Percentiles rank a stretch among this genome's conserved stretches.
phyloP scores from a whole-genome alignment of 2,888 invertebrate species.

The Clepsis dumicolana region DNA sequence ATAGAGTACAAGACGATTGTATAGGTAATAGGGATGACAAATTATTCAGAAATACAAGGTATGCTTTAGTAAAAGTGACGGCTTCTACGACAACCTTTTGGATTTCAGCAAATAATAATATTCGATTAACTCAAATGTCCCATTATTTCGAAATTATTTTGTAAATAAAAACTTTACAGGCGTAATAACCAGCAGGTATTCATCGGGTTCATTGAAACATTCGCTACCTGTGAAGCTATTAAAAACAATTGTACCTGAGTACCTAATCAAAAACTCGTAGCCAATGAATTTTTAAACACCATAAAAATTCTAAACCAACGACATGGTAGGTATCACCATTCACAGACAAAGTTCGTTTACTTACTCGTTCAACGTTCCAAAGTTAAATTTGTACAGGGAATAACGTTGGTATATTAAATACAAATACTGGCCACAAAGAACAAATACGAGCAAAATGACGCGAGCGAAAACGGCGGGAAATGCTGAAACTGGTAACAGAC shows the following conservation, averaged over 20 bases:
- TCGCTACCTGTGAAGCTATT: too few relatives aligned
- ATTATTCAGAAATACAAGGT: too few relatives aligned
- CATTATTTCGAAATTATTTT: too few relatives aligned
- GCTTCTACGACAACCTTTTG: too few relatives aligned
- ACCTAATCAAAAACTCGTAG: neutral
- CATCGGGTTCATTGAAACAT: too few relatives aligned
- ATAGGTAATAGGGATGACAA: too few relatives aligned
- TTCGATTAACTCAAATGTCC: too few relatives aligned
- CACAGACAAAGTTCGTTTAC: slow-evolving; percentile 11
- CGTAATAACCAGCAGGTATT: too few relatives aligned
- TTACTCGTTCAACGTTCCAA: slow-evolving; percentile 27
- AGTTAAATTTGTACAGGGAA: slow-evolving; percentile 18
- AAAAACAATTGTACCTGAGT: too few relatives aligned
- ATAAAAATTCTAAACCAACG: neutral
- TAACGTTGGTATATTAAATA: slow-evolving; percentile 9
- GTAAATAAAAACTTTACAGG: too few relatives aligned
- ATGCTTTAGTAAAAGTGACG: too few relatives aligned
- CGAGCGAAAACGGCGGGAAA: slow-evolving; percentile 41
- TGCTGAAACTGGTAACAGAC: slow-evolving; percentile 1
- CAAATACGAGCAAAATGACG: slow-evolving; percentile 24
- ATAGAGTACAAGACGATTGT: neutral
- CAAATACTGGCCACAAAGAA: slow-evolving; percentile 32
- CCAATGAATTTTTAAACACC: neutral
- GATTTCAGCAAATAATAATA: too few relatives aligned
- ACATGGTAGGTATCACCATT: neutral